phyloP scores from a whole-genome alignment of 2,888 invertebrate genomes.

The Diarsia brunnea region DNA sequence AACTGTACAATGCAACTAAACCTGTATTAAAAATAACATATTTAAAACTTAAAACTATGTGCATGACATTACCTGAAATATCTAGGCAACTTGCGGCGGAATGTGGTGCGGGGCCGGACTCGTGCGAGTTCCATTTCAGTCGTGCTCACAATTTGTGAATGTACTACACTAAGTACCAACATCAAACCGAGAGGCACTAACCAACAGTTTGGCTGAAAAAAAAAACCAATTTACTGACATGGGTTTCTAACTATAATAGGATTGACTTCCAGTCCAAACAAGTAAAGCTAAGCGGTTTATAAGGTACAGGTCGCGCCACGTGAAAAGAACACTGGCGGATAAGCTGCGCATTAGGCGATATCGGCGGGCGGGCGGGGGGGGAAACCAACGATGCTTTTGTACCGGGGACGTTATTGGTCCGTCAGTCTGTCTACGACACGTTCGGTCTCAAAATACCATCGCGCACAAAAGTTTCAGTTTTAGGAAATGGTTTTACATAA shows the following conservation, averaged over 20 bases:
- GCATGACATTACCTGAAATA: conserved; percentile 79
- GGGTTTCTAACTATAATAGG: neutral
- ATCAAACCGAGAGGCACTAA: conserved; percentile 86
- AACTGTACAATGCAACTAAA: neutral
- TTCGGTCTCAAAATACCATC: too few relatives aligned
- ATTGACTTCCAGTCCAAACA: neutral
- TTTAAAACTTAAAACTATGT: neutral
- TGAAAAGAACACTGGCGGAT: too few relatives aligned
- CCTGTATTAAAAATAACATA: neutral
- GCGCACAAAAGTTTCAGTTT: too few relatives aligned
- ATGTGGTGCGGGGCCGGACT: conserved; percentile 84
- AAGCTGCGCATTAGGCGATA: too few relatives aligned
- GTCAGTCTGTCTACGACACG: too few relatives aligned
- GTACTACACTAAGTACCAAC: conserved; percentile 86
- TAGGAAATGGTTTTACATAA: too few relatives aligned
- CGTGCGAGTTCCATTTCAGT: conserved; percentile 87
- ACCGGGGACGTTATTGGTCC: too few relatives aligned
- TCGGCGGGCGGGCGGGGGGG: too few relatives aligned
- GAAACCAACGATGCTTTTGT: too few relatives aligned
- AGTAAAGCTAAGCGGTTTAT: neutral
- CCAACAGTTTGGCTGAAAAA: conserved; percentile 85
- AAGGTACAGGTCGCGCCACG: too few relatives aligned
- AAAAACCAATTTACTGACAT: neutral
- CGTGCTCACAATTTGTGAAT: conserved; percentile 89
- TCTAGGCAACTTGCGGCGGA: conserved; percentile 83